Evolutionary conservation across 2,888 invertebrate genomes (phyloP).

Genomic region (Seira sanloemensis): DNA sequence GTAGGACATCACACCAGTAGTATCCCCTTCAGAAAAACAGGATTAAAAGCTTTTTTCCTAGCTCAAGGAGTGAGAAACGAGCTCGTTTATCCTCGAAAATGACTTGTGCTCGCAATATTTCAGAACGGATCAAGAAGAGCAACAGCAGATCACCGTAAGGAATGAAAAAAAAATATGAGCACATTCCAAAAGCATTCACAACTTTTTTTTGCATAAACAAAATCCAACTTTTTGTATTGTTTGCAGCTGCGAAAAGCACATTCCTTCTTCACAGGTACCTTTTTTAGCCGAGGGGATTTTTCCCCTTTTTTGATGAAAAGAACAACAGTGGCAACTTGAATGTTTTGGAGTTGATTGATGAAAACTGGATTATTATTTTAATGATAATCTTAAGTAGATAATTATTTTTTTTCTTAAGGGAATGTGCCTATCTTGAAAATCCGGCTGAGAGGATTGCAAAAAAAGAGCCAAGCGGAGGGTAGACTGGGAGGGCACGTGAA

Average conservation of each 20-base stretch:
- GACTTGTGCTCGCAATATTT: constrained; percentile 39
- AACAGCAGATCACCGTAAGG: constrained; percentile 58
- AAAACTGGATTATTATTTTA: constrained; percentile 47
- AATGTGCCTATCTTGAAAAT: constrained; percentile 44
- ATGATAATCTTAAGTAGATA: constrained; percentile 41
- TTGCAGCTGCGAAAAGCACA: constrained; percentile 42
- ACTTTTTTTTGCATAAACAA: constrained; percentile 31
- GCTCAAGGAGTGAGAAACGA: neutral
- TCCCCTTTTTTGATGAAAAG: neutral
- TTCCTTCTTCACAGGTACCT: neutral
- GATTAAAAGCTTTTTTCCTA: no score
- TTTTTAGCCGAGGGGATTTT: constrained; percentile 19
- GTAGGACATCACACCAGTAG: no score
- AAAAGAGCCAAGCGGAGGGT: neutral
- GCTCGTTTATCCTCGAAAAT: neutral
- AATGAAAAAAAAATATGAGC: constrained; percentile 22
- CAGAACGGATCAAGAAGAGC: constrained; percentile 11
- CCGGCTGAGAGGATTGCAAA: constrained; percentile 30
- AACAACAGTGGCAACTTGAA: neutral
- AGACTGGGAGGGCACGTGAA: constrained; percentile 51
- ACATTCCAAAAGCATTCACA: constrained; percentile 37
- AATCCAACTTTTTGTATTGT: neutral
- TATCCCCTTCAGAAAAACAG: neutral
- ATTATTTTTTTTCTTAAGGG: constrained; percentile 42
- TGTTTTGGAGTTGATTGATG: constrained; percentile 41